These are phyloP conservation scores for Xenopus petersii DNA, from an alignment of 2,797 vertebrate species.

Conservation along the genomic window DNA sequence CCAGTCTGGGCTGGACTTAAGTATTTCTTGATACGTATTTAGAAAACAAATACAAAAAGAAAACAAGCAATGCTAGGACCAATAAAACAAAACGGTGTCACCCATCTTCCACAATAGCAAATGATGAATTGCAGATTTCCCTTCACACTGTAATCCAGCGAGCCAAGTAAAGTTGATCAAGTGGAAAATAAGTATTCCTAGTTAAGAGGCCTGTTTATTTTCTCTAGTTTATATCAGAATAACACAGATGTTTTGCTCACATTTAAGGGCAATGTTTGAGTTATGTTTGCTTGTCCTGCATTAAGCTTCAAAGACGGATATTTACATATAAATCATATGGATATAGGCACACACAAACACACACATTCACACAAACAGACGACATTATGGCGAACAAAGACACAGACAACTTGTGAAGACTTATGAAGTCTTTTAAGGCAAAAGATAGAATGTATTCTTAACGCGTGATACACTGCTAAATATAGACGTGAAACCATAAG, in stretches of 20 bases:
- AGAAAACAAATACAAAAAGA: no score
- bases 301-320: no score
- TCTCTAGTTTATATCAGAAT: not conserved
- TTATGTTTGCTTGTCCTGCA: no score
- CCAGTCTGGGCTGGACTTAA: conserved; percentile 65
- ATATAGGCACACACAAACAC: not conserved
- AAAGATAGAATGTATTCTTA: no score
- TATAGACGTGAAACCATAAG: no score
- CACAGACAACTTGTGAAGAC: no score
- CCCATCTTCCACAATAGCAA: not conserved
- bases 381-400: no score
- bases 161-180: not conserved
- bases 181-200: not conserved
- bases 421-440: no score
- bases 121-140: not conserved
- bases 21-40: conserved; percentile 59
- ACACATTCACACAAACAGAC: no score
- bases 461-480: no score
- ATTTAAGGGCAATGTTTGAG: not conserved
- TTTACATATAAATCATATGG: no score
- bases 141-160: not conserved
- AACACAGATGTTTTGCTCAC: not conserved
- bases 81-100: not conserved
- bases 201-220: not conserved
- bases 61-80: not conserved